Evolutionary conservation across 2,113 vertebrate genomes (phyloP).

Genomic region (Bettongia penicillata): DNA sequence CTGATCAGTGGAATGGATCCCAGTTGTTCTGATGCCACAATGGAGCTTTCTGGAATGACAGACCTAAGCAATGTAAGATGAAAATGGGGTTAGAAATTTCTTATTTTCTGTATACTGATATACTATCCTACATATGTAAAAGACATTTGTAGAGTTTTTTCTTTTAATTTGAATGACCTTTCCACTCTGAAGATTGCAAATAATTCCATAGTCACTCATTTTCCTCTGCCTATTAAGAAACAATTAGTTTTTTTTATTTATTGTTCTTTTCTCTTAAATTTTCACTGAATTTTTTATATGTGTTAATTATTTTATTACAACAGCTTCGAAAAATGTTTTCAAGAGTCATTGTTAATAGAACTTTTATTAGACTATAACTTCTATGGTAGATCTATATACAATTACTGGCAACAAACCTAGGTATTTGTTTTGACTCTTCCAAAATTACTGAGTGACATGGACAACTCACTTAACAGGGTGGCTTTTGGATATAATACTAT

Average conservation of each 20-base stretch:
- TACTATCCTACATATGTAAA: neutral
- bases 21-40: neutral
- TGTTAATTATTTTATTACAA: neutral
- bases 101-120: neutral
- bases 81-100: neutral
- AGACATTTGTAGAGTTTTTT: neutral
- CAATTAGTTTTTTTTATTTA: neutral
- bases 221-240: conserved; percentile 8
- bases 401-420: neutral
- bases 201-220: neutral
- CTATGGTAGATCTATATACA: neutral
- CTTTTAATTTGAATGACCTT: neutral
- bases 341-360: neutral
- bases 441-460: neutral
- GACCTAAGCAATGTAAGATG: neutral
- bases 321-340: conserved; percentile 3
- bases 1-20: conserved; percentile 4
- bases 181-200: neutral
- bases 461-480: neutral
- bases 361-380: neutral
- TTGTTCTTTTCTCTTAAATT: neutral
- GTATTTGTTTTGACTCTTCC: neutral
- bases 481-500: neutral
- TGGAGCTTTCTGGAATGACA: neutral
- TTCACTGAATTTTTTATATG: conserved; percentile 17